Base-by-base conservation (phyloP, 2,888 invertebrate species). In the Eumacrocentrus americanus region DNA sequence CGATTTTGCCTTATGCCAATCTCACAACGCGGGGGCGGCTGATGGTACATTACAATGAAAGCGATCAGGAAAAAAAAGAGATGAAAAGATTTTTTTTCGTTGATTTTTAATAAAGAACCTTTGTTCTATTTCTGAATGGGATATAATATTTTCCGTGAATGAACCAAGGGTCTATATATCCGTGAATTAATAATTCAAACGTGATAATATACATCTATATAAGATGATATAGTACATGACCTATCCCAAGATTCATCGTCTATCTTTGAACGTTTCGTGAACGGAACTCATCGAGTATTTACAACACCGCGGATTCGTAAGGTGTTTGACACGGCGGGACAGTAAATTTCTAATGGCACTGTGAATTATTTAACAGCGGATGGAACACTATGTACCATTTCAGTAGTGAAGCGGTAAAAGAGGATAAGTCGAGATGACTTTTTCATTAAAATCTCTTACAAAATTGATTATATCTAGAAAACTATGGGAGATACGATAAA, bases 1-100 rank as follows among this genome's bases (percentile, higher is more conserved):
- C 20, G 4, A 56, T 44, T 40, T 79, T 78, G 79, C 78, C 79
- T 80, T 80, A 79, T 80, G 79, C 78, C 79, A 78, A 80, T 78
- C 74, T 72, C 67, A 55, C n/a, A 54, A 46, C 61, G 72, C 73
- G 69, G 68, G 72, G 75, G 72, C 76, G 77, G 74, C 73, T 77
- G 71, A 70, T 29, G 4, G 5, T 29, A n/a, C 71, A 74, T 75
- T 76, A 73, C 69, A 74, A 74, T 68, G 72, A 71, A 63, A 55
- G 58, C 50, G 48, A 44, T 52, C 55, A 51, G 34, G 60, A 59
- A 64, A 61, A 66, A 64, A 58, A 61, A 62, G 61, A 64, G 63
- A 60, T 58, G 9, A 18, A 25, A n/a, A 59, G 37, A 20, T 42
- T 34, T 40, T 29, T 47, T 54, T 16, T 25, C 23, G 3, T 44